Percentiles rank a stretch among this genome's conserved stretches.
phyloP scores from a whole-genome alignment of 2,797 vertebrate species.

The Crypturellus tataupa region DNA sequence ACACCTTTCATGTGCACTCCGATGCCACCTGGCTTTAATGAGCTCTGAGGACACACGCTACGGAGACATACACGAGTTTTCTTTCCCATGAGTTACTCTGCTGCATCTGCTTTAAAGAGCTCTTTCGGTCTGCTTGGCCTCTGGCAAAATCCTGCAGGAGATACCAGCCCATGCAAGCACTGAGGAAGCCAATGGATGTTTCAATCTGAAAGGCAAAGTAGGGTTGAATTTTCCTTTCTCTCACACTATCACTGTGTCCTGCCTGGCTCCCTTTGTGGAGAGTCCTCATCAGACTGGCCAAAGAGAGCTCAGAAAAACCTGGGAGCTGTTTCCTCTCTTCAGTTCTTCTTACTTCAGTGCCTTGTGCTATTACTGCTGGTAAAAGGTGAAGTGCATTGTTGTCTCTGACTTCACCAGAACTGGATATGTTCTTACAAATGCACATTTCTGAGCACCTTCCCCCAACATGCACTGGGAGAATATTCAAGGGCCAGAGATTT shows the following conservation, averaged over 20 bases:
- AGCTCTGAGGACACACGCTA: background rate
- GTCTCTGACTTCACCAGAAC: background rate
- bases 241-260: background rate
- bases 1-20: background rate
- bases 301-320: background rate
- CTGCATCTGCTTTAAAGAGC: background rate
- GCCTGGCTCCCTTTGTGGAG: background rate
- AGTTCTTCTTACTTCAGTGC: background rate
- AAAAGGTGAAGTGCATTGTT: background rate
- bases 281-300: background rate
- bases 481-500: background rate
- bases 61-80: background rate
- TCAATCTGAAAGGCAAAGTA: background rate
- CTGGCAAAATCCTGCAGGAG: background rate
- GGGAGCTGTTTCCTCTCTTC: background rate
- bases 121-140: rapidly evolving
- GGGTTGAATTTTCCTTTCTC: background rate
- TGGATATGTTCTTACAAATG: background rate
- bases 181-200: rapidly evolving
- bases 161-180: background rate
- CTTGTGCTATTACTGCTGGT: background rate
- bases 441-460: constrained; percentile 39
- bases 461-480: background rate
- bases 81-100: background rate
- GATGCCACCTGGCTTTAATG: background rate